These are phyloP conservation scores for Eumaeus atala DNA, from an alignment of 1,140 invertebrate genomes.

Conservation along the genomic window DNA sequence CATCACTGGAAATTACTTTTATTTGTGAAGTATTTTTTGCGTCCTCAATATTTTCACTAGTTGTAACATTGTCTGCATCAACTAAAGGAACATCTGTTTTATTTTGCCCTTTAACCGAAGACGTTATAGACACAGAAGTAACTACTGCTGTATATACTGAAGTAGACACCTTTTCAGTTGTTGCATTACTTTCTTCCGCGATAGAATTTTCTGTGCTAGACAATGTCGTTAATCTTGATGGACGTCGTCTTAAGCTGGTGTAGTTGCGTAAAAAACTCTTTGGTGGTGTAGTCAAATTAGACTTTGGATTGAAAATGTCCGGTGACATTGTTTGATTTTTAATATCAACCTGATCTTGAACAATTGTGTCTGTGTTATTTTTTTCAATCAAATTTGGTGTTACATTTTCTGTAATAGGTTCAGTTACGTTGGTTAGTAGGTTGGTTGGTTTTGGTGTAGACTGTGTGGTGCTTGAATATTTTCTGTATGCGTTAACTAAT, in stretches of 20 bases:
- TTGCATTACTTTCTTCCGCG: slow-evolving; percentile 33
- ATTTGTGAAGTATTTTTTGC: slow-evolving; percentile 36
- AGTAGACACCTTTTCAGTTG: slow-evolving; percentile 59
- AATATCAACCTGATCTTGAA: slow-evolving; percentile 26
- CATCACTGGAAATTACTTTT: slow-evolving; percentile 37
- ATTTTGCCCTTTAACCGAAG: slow-evolving; percentile 65
- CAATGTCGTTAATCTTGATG: slow-evolving; percentile 42
- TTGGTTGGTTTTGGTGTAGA: slow-evolving; percentile 41
- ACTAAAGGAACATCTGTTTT: slow-evolving; percentile 44
- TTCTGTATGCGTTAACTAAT: slow-evolving; percentile 67
- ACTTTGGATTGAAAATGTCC: slow-evolving; percentile 33
- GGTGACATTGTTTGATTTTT: slow-evolving; percentile 28
- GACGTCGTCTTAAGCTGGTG: slow-evolving; percentile 50
- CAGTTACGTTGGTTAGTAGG: slow-evolving; percentile 44
- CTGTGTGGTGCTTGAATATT: slow-evolving; percentile 52
- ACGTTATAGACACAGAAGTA: slow-evolving; percentile 71
- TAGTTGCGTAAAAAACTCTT: slow-evolving; percentile 58
- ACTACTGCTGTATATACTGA: slow-evolving; percentile 72
- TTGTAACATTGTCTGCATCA: slow-evolving; percentile 41
- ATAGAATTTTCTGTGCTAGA: slow-evolving; percentile 46
- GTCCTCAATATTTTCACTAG: slow-evolving; percentile 26
- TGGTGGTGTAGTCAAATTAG: slow-evolving; percentile 30
- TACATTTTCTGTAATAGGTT: slow-evolving; percentile 38
- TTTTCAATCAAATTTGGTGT: slow-evolving; percentile 36
- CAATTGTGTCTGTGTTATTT: slow-evolving; percentile 28